Evolutionary conservation across 2,888 invertebrate genomes (phyloP).

Genomic region (Perdita meconis): DNA sequence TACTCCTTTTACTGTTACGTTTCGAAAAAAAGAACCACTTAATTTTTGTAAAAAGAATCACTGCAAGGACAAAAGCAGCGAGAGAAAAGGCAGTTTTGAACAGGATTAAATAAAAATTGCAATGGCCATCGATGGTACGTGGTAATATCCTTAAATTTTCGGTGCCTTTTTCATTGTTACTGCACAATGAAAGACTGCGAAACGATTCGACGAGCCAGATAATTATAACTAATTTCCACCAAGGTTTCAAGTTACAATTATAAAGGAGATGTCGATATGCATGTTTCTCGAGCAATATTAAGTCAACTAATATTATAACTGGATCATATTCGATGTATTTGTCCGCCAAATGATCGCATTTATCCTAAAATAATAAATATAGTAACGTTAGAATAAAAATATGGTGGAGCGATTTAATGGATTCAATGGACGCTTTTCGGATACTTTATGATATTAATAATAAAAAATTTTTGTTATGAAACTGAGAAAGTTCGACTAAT

Average conservation of each 20-base stretch:
- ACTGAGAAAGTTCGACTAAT: too few relatives aligned
- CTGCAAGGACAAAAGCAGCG: slow-evolving; percentile 71
- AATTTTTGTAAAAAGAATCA: slow-evolving; percentile 76
- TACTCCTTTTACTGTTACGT: slow-evolving; percentile 73
- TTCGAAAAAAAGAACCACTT: slow-evolving; percentile 71
- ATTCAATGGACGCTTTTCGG: not conserved
- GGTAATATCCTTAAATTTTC: slow-evolving; percentile 14
- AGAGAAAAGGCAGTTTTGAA: slow-evolving; percentile 76
- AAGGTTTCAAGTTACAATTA: slow-evolving; percentile 91
- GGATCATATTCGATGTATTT: slow-evolving; percentile 96
- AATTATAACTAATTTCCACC: slow-evolving; percentile 92
- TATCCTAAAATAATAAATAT: slow-evolving; percentile 85
- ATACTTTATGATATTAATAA: too few relatives aligned
- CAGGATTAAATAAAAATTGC: slow-evolving; percentile 80
- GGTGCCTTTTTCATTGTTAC: slow-evolving; percentile 27
- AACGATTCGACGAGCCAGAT: slow-evolving; percentile 93
- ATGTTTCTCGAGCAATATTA: slow-evolving; percentile 91
- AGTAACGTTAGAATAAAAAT: not conserved
- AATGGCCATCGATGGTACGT: slow-evolving; percentile 62
- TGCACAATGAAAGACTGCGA: slow-evolving; percentile 86
- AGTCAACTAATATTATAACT: slow-evolving; percentile 94
- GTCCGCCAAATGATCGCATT: slow-evolving; percentile 91
- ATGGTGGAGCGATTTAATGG: not conserved
- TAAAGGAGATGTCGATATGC: slow-evolving; percentile 94
- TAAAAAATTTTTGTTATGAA: too few relatives aligned